A percentile compares a stretch with the other conserved stretches of the same genome.
These are phyloP conservation scores for Listrodromus nycthemerus DNA, from an alignment of 2,888 invertebrate genomes.

Conservation along the genomic window DNA sequence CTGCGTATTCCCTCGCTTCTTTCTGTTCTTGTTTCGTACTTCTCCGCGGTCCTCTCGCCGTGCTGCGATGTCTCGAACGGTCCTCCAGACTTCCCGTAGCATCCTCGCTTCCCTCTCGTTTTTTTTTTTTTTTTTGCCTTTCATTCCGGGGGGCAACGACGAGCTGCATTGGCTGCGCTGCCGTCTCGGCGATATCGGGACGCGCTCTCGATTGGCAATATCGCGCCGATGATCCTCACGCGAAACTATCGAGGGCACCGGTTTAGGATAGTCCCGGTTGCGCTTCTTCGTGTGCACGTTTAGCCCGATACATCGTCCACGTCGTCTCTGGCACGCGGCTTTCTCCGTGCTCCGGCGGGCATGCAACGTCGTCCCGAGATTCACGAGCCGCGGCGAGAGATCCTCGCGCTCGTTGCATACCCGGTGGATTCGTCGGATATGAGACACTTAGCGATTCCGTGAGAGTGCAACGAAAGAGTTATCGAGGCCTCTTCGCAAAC, in stretches of 20 bases:
- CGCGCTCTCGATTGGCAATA: slow-evolving; percentile 26
- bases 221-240: slow-evolving; percentile 26
- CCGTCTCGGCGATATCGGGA: not conserved
- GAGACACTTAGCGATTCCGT: slow-evolving; percentile 42
- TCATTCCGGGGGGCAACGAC: slow-evolving; percentile 16
- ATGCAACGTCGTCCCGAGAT: slow-evolving; percentile 44
- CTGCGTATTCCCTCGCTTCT: slow-evolving; percentile 65
- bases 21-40: slow-evolving; percentile 71
- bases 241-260: slow-evolving; percentile 77
- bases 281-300: slow-evolving; percentile 67
- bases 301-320: slow-evolving; percentile 74
- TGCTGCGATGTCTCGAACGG: slow-evolving; percentile 41
- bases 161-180: not conserved
- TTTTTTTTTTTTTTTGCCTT: slow-evolving; percentile 61
- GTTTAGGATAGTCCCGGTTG: slow-evolving; percentile 11
- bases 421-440: slow-evolving; percentile 69
- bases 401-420: slow-evolving; percentile 70
- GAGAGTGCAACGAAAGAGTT: slow-evolving; percentile 20
- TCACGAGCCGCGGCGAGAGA: slow-evolving; percentile 37
- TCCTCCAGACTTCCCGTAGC: slow-evolving; percentile 19
- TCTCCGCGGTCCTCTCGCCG: slow-evolving; percentile 47
- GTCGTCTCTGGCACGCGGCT: slow-evolving; percentile 73
- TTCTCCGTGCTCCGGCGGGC: slow-evolving; percentile 73
- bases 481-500: not conserved
- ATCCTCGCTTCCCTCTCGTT: slow-evolving; percentile 55